phyloP scores from a whole-genome alignment of 1,140 invertebrate genomes.

The Cheumatopsyche charites region DNA sequence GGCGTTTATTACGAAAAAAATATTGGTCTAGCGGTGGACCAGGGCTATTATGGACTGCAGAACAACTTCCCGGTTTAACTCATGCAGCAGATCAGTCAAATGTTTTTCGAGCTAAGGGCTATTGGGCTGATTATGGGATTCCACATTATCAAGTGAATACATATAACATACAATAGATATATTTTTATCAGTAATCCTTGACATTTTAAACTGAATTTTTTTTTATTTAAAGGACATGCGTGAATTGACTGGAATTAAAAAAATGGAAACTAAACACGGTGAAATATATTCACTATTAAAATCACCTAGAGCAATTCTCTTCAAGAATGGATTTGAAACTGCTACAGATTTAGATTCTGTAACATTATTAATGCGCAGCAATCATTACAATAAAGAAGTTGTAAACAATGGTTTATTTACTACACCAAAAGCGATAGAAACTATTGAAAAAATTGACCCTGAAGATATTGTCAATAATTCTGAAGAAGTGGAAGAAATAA shows the following conservation, averaged over 20 bases:
- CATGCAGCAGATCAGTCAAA: constrained; percentile 73
- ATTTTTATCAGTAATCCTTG: background rate
- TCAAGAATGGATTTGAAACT: constrained; percentile 56
- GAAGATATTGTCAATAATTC: constrained; percentile 46
- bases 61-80: constrained; percentile 79
- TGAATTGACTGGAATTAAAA: constrained; percentile 54
- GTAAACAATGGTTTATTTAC: constrained; percentile 41
- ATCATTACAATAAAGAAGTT: constrained; percentile 51
- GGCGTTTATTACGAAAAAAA: constrained; percentile 48
- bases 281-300: constrained; percentile 55
- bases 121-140: constrained; percentile 81
- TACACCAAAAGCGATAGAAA: constrained; percentile 35
- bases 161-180: background rate
- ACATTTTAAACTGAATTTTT: background rate
- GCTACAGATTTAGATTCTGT: constrained; percentile 56
- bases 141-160: constrained; percentile 72
- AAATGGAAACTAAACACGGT: constrained; percentile 56
- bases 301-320: constrained; percentile 55
- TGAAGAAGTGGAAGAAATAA: constrained; percentile 43
- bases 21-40: constrained; percentile 55
- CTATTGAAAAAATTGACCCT: constrained; percentile 41
- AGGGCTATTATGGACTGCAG: constrained; percentile 76
- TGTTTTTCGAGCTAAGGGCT: constrained; percentile 68
- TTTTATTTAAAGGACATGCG: constrained; percentile 53
- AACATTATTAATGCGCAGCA: constrained; percentile 55